phyloP scores from a whole-genome alignment of 2,888 invertebrate species.

The Strigamia transsilvanica region DNA sequence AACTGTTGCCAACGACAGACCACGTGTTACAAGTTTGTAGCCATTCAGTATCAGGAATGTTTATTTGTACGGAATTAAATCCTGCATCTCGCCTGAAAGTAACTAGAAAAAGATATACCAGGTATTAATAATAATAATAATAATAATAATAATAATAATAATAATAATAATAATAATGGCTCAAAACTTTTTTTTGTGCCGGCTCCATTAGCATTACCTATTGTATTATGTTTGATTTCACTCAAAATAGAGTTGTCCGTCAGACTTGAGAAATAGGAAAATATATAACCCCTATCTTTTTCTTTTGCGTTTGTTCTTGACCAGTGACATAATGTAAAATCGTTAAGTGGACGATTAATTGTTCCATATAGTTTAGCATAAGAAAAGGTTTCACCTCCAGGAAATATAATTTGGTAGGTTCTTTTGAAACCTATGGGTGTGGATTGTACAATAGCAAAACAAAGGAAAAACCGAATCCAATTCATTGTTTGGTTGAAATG shows the following conservation, averaged over 20 bases:
- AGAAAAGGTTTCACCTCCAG: not conserved
- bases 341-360: not conserved
- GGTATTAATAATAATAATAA: no score
- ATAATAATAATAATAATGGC: no score
- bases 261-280: not conserved
- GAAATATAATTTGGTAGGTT: constrained; percentile 4
- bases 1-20: not conserved
- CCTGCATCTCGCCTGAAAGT: not conserved
- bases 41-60: not conserved
- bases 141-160: no score
- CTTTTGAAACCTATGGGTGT: not conserved
- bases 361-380: constrained; percentile 1
- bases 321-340: not conserved
- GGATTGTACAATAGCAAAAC: not conserved
- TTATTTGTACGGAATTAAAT: not conserved
- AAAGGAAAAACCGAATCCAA: not conserved
- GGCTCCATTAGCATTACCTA: not conserved
- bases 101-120: not conserved
- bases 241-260: not conserved
- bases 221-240: not conserved
- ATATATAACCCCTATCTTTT: not conserved
- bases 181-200: no score
- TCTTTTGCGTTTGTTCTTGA: not conserved
- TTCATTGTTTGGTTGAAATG: not conserved
- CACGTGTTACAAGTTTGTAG: not conserved